phyloP scores from a whole-genome alignment of 1,140 invertebrate genomes.

The Laupala kohalensis region DNA sequence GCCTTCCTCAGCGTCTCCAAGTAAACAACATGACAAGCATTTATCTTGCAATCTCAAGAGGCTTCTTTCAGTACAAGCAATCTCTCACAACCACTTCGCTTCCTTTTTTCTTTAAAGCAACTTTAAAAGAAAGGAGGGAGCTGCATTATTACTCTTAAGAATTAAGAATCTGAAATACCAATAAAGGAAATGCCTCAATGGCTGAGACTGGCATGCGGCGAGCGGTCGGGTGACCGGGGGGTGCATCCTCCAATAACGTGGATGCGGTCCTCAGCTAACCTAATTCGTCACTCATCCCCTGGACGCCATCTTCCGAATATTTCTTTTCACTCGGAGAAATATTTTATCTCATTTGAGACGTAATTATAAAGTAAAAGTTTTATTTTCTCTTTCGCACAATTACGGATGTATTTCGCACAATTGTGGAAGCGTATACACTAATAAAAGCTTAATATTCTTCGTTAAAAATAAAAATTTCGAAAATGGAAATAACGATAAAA shows the following conservation, averaged over 20 bases:
- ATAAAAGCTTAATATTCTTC: background rate
- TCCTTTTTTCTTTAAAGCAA: background rate
- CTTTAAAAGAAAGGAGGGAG: background rate
- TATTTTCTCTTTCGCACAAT: no score
- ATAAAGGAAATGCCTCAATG: background rate
- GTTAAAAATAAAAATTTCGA: background rate
- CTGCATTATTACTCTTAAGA: background rate
- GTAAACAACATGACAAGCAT: conserved; percentile 7
- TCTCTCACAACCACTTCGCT: background rate
- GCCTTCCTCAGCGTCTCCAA: background rate
- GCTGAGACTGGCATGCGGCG: background rate
- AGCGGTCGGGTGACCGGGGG: background rate
- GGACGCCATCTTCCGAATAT: no score
- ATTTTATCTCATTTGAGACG: no score
- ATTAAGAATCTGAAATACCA: background rate
- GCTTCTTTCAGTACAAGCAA: conserved; percentile 2
- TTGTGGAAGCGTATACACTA: no score
- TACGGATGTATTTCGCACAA: no score
- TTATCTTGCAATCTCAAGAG: conserved; percentile 1
- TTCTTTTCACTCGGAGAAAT: no score
- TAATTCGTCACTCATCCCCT: no score
- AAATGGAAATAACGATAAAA: background rate
- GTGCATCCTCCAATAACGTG: background rate
- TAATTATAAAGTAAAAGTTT: no score
- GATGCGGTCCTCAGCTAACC: background rate